Evolutionary conservation across 2,113 vertebrate genomes (phyloP).

Genomic region (Platichthys flesus): DNA sequence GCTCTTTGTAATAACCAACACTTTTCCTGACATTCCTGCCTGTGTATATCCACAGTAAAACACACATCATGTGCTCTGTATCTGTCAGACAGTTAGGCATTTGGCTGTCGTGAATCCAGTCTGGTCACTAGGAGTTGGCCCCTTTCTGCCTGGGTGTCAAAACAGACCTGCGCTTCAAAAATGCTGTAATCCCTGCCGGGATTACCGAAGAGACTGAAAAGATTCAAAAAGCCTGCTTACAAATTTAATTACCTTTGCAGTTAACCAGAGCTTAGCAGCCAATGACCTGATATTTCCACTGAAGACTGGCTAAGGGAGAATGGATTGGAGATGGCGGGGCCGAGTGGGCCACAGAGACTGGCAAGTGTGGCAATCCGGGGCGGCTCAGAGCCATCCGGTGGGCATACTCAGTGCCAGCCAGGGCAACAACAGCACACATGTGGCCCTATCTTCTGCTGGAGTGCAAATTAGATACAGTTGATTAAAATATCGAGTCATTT

Average conservation of each 20-base stretch:
- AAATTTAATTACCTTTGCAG: slow-evolving; percentile 86
- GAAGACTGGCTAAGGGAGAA: slow-evolving; percentile 70
- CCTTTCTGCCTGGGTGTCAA: slow-evolving; percentile 62
- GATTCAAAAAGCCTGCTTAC: slow-evolving; percentile 82
- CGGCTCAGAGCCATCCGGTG: slow-evolving; percentile 68
- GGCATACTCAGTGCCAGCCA: slow-evolving; percentile 73
- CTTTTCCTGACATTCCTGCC: background rate
- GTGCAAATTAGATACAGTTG: slow-evolving; percentile 83
- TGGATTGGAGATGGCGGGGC: slow-evolving; percentile 62
- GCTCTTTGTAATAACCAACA: background rate
- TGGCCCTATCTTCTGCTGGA: slow-evolving; percentile 72
- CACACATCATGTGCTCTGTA: slow-evolving; percentile 14
- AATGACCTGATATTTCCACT: slow-evolving; percentile 83
- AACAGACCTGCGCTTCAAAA: slow-evolving; percentile 72
- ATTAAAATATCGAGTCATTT: slow-evolving; percentile 83
- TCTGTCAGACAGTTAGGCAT: slow-evolving; percentile 47
- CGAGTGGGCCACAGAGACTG: slow-evolving; percentile 75
- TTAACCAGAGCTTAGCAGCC: slow-evolving; percentile 83
- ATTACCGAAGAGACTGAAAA: slow-evolving; percentile 80
- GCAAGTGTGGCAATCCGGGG: slow-evolving; percentile 69
- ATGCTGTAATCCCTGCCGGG: slow-evolving; percentile 73
- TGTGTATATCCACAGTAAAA: background rate
- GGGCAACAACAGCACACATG: slow-evolving; percentile 74
- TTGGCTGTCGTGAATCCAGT: slow-evolving; percentile 49
- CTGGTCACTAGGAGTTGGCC: slow-evolving; percentile 64